Percentiles rank a stretch among this genome's conserved stretches.
phyloP scores from a whole-genome alignment of 2,113 vertebrate genomes.

The Triplophysa tibetana region DNA sequence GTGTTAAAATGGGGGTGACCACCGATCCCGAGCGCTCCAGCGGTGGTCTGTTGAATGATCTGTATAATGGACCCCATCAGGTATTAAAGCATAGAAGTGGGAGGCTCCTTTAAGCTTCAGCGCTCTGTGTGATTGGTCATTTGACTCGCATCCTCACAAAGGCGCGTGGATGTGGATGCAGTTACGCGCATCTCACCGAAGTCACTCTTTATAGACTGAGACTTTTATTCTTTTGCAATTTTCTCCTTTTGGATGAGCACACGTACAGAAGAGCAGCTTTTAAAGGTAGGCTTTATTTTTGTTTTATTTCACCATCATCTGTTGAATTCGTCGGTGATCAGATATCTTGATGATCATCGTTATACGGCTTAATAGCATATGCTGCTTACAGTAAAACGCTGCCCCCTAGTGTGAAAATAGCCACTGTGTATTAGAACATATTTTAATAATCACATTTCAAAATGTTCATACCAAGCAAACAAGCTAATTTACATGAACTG shows the following conservation, averaged over 20 bases:
- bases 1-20: slow-evolving; percentile 88
- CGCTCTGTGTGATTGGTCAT: slow-evolving; percentile 47
- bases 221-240: neutral
- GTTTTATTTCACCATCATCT: neutral
- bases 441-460: neutral
- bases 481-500: neutral
- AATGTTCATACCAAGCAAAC: neutral
- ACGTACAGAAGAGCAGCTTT: neutral
- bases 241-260: neutral
- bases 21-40: slow-evolving; percentile 69
- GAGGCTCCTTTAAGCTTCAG: slow-evolving; percentile 31
- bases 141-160: slow-evolving; percentile 20
- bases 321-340: neutral
- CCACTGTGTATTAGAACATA: too few species aligned
- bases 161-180: slow-evolving; percentile 6
- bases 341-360: neutral
- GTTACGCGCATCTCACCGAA: neutral
- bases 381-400: slow-evolving; percentile 66
- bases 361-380: neutral
- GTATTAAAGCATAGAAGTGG: slow-evolving; percentile 33
- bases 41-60: slow-evolving; percentile 23
- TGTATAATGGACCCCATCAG: slow-evolving; percentile 24
- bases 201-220: neutral
- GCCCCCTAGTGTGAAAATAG: slow-evolving; percentile 80
- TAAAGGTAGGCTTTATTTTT: neutral